A percentile compares a stretch with the other conserved stretches of the same genome.
Evolutionary conservation across 2,797 vertebrate species (phyloP).

Genomic region (Steatocranus sp.): DNA sequence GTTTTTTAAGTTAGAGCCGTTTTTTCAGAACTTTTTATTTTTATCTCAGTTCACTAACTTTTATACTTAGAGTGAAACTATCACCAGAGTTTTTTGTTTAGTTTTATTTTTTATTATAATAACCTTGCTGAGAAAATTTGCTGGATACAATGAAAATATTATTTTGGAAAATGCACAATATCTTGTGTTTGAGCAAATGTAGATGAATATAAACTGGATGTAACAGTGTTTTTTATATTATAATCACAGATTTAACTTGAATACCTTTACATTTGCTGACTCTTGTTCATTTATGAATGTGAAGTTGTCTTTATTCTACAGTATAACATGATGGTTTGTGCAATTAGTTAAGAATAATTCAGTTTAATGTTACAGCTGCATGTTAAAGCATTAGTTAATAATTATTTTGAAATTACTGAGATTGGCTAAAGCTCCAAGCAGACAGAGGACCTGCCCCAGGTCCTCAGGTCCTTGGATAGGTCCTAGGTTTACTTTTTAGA

Average conservation of each 20-base stretch:
- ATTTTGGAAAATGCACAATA: neutral
- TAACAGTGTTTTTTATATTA: neutral
- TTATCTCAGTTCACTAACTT: neutral
- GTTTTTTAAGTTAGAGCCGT: neutral
- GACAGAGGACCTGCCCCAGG: neutral
- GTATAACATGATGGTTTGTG: neutral
- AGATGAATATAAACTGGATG: neutral
- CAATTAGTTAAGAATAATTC: neutral
- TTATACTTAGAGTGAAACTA: no score
- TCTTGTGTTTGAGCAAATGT: neutral
- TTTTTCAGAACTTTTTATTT: neutral
- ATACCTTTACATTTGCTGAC: neutral
- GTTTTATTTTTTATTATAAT: neutral
- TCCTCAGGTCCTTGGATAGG: neutral
- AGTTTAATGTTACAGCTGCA: neutral
- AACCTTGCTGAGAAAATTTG: neutral
- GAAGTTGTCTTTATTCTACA: neutral
- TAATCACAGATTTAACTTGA: neutral
- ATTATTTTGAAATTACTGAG: neutral
- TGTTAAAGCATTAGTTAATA: neutral
- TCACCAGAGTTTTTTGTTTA: neutral
- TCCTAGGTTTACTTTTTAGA: neutral
- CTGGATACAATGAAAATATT: neutral
- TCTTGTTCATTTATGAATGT: neutral
- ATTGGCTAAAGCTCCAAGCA: neutral